Conservation (phyloP, 2,888 invertebrate species). For the Itoplectis maculator region DNA sequence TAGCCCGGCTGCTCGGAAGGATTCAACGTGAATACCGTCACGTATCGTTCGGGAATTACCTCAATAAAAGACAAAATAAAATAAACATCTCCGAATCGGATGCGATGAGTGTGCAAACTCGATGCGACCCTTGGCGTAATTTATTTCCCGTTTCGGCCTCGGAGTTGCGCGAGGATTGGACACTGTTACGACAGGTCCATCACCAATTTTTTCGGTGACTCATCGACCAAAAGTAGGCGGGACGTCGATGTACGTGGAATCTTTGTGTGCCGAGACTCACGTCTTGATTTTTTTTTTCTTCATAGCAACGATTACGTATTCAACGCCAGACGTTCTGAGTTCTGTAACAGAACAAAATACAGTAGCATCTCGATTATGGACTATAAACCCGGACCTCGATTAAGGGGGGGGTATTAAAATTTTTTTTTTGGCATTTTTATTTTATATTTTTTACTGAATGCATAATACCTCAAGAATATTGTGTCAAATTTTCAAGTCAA, state of each 20-base stretch:
- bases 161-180: slow-evolving; percentile 55
- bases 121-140: slow-evolving; percentile 23
- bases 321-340: too few relatives aligned
- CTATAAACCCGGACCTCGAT: too few relatives aligned
- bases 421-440: too few relatives aligned
- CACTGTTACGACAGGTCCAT: slow-evolving; percentile 52
- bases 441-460: too few relatives aligned
- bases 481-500: too few relatives aligned
- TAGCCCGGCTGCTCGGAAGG: neutral
- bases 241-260: neutral
- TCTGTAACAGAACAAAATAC: too few relatives aligned
- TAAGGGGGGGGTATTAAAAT: too few relatives aligned
- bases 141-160: slow-evolving; percentile 34
- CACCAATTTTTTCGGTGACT: slow-evolving; percentile 48
- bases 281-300: neutral
- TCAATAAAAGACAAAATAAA: neutral
- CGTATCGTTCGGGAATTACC: neutral
- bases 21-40: neutral
- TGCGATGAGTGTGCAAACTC: slow-evolving; percentile 35
- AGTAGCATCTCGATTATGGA: too few relatives aligned
- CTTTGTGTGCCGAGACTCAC: neutral
- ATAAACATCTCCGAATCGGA: neutral
- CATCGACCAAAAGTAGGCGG: slow-evolving; percentile 30
- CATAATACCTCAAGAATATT: too few relatives aligned
- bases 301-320: too few relatives aligned